These are phyloP conservation scores for Acrocephalus scirpaceus DNA, from an alignment of 2,797 vertebrate species.

Conservation along the genomic window DNA sequence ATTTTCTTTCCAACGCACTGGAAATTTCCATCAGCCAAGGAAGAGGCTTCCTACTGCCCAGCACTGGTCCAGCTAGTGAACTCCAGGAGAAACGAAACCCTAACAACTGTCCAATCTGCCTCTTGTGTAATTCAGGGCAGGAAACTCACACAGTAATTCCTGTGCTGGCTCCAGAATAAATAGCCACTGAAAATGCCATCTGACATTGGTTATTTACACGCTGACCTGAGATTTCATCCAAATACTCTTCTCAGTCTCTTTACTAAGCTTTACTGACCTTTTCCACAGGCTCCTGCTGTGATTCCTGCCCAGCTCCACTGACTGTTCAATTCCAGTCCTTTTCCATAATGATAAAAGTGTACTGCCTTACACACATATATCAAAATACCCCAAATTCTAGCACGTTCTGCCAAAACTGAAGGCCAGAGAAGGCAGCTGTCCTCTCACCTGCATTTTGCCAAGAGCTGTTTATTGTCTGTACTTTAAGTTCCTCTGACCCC, in stretches of 20 bases:
- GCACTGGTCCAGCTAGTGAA: background rate
- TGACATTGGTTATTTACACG: background rate
- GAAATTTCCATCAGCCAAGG: slow-evolving; percentile 11
- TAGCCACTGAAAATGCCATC: slow-evolving; percentile 4
- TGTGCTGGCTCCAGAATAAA: slow-evolving; percentile 18
- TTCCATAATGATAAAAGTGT: background rate
- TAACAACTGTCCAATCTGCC: background rate
- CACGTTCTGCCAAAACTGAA: background rate
- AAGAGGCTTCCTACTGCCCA: background rate
- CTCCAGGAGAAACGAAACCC: background rate
- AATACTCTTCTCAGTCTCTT: background rate
- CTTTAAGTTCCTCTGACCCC: background rate
- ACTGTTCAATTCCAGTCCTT: background rate
- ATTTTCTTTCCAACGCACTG: background rate
- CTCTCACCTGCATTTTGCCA: background rate
- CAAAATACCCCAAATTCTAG: background rate
- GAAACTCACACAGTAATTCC: slow-evolving; percentile 42
- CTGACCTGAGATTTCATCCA: slow-evolving; percentile 13
- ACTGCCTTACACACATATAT: background rate
- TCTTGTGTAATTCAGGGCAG: background rate
- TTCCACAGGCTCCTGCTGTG: background rate
- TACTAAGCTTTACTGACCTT: background rate
- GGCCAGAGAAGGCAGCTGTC: background rate
- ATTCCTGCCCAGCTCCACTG: background rate
- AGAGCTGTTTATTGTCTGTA: background rate